These are phyloP conservation scores for Zaprionus ornatus DNA, from an alignment of 1,140 invertebrate genomes.

Conservation along the genomic window DNA sequence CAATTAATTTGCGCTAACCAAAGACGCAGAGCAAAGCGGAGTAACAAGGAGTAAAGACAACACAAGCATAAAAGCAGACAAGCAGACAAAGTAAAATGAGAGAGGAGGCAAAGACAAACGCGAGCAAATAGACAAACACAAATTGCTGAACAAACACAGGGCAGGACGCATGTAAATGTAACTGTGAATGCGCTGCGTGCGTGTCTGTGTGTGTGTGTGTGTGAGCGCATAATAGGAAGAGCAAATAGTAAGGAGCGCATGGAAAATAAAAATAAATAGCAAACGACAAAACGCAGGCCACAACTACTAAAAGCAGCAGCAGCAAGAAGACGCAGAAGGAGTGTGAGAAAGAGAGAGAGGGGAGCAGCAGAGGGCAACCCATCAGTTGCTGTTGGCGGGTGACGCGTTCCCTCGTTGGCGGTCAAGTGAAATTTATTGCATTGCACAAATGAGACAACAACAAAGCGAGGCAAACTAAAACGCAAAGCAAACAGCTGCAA, in stretches of 20 bases:
- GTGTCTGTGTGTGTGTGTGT: constrained; percentile 35
- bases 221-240: constrained; percentile 67
- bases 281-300: constrained; percentile 58
- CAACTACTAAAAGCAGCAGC: constrained; percentile 37
- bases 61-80: constrained; percentile 18
- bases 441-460: constrained; percentile 74
- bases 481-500: constrained; percentile 50
- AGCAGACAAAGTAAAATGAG: constrained; percentile 34
- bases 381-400: constrained; percentile 38
- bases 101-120: constrained; percentile 46
- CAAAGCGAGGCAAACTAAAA: constrained; percentile 53
- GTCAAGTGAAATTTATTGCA: constrained; percentile 79
- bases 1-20: constrained; percentile 60
- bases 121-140: constrained; percentile 51
- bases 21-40: constrained; percentile 16
- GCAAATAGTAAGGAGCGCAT: constrained; percentile 72
- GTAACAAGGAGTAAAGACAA: constrained; percentile 6
- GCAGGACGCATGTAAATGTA: constrained; percentile 56
- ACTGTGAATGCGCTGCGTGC: constrained; percentile 45
- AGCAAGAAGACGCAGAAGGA: not conserved
- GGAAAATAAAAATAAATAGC: constrained; percentile 77
- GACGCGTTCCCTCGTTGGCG: constrained; percentile 76
- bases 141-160: constrained; percentile 53
- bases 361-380: not conserved
- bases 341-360: not conserved